These are phyloP conservation scores for Notospermus geniculatus DNA, from an alignment of 1,140 invertebrate species.

Conservation along the genomic window DNA sequence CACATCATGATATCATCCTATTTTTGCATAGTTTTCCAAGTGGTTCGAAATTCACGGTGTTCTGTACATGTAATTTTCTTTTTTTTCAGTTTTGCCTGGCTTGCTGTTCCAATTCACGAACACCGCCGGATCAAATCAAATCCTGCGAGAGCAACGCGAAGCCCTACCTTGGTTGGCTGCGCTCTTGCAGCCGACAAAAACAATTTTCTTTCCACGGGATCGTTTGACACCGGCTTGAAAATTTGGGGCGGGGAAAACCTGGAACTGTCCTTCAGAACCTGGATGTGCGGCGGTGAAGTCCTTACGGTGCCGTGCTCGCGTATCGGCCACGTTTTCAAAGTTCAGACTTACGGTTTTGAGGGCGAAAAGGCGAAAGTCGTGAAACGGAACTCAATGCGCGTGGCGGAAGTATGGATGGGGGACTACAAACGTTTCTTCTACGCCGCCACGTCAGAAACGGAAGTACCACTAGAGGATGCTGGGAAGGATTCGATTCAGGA, in stretches of 20 bases:
- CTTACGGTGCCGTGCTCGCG: slow-evolving; percentile 93
- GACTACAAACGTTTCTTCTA: slow-evolving; percentile 74
- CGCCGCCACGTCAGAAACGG: slow-evolving; percentile 35
- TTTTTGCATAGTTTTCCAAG: too few relatives aligned
- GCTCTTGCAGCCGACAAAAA: slow-evolving; percentile 87
- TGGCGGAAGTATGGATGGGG: slow-evolving; percentile 71
- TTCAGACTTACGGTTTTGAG: slow-evolving; percentile 88
- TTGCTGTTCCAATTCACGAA: too few relatives aligned
- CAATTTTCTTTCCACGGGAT: slow-evolving; percentile 85
- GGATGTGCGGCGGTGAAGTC: slow-evolving; percentile 92
- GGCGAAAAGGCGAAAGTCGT: slow-evolving; percentile 50
- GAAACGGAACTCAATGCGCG: slow-evolving; percentile 54
- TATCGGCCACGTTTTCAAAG: slow-evolving; percentile 89
- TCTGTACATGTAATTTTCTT: too few relatives aligned
- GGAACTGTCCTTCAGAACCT: slow-evolving; percentile 93
- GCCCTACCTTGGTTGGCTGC: slow-evolving; percentile 93
- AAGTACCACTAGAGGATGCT: slow-evolving; percentile 21
- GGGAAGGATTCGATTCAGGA: slow-evolving; percentile 43
- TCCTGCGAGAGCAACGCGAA: too few relatives aligned
- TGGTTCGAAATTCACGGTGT: too few relatives aligned
- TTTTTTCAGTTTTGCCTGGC: too few relatives aligned
- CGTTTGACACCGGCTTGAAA: slow-evolving; percentile 63
- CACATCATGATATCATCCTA: too few relatives aligned
- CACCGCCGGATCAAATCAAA: too few relatives aligned
- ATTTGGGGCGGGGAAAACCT: slow-evolving; percentile 93